These are phyloP conservation scores for Capitulum mitella DNA, from an alignment of 2,888 invertebrate species.

Conservation along the genomic window DNA sequence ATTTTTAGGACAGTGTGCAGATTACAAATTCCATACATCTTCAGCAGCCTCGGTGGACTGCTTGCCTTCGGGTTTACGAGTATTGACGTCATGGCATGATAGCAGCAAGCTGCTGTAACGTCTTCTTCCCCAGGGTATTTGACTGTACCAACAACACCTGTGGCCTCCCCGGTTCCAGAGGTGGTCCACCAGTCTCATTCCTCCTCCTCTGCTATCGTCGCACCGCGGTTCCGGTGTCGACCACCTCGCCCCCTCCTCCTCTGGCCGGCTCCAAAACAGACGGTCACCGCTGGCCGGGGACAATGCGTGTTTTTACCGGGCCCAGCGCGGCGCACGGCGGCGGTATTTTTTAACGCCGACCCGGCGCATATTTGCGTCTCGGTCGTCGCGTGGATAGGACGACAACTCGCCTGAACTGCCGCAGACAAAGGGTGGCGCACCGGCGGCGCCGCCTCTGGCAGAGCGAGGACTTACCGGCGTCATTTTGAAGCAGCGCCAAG, in stretches of 20 bases:
- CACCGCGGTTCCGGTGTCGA: not conserved
- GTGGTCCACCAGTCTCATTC: not conserved
- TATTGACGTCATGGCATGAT: no score
- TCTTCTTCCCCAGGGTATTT: no score
- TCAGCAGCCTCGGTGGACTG: no score
- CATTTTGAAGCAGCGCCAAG: no score
- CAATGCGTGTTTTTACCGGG: constrained; percentile 7
- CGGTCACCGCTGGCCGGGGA: not conserved
- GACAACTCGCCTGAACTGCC: not conserved
- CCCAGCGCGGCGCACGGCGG: not conserved
- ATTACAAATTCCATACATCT: no score
- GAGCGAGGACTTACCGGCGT: not conserved
- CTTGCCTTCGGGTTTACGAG: no score
- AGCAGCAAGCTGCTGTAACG: no score
- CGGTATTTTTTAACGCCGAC: not conserved
- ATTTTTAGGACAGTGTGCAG: no score
- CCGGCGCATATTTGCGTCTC: not conserved
- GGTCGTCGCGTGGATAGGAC: not conserved
- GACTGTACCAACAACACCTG: no score
- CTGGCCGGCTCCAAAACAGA: not conserved
- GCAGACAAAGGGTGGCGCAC: not conserved
- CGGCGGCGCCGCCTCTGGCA: not conserved
- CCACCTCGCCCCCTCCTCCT: no score
- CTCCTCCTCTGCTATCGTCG: not conserved
- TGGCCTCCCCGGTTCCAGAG: not conserved